These are phyloP conservation scores for Pitangus sulphuratus DNA, from an alignment of 2,797 vertebrate species.

Conservation along the genomic window DNA sequence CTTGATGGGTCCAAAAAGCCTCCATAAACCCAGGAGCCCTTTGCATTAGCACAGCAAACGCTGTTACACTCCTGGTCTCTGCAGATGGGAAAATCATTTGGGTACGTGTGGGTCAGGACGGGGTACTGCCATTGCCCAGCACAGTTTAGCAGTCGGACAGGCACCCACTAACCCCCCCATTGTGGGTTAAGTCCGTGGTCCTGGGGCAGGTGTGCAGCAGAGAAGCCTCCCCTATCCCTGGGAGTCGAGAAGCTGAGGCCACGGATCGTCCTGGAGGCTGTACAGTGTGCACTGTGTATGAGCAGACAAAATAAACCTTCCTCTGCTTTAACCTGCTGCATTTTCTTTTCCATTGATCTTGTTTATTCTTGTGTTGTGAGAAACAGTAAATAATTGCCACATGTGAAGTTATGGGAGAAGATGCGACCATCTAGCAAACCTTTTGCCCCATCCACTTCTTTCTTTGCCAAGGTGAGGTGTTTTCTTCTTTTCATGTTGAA, in stretches of 20 bases:
- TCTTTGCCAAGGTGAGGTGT: neutral
- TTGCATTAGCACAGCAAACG: accelerated
- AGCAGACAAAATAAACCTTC: neutral
- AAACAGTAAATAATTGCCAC: neutral
- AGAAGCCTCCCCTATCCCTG: neutral
- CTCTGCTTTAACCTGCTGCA: neutral
- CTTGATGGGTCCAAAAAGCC: neutral
- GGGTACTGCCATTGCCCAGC: too few relatives aligned
- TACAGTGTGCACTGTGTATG: neutral
- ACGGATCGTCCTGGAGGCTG: neutral
- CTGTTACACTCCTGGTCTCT: accelerated
- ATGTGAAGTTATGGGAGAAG: neutral
- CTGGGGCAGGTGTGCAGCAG: neutral
- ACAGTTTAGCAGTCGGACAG: neutral
- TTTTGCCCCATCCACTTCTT: neutral
- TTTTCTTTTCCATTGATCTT: neutral
- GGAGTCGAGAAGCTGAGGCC: neutral
- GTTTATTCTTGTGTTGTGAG: neutral
- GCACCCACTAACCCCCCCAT: neutral
- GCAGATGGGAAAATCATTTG: neutral
- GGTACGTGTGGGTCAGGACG: neutral
- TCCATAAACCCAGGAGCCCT: neutral
- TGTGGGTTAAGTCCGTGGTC: accelerated
- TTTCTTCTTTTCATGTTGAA: neutral
- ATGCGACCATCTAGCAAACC: neutral